Conservation (phyloP, 2,888 invertebrate species). For the Amphipyra tragopoginis region DNA sequence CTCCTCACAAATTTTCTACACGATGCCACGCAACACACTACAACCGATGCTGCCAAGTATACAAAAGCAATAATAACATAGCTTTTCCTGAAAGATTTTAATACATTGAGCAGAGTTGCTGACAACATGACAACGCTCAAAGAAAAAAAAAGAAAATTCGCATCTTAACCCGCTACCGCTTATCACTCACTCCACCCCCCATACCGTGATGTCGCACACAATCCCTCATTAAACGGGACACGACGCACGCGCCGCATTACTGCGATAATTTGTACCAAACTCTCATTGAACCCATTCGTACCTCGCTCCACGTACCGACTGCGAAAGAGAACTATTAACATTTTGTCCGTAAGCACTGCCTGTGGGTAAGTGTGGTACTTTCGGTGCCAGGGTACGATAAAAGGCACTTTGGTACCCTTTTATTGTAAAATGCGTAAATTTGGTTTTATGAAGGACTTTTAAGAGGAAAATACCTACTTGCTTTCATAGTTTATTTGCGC, state of each 20-base stretch:
- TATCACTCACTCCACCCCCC: slow-evolving; percentile 42
- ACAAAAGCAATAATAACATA: too few relatives aligned
- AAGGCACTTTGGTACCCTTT: background rate
- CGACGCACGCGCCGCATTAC: slow-evolving; percentile 71
- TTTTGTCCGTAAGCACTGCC: slow-evolving; percentile 32
- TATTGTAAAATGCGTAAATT: background rate
- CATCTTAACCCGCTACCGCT: slow-evolving; percentile 36
- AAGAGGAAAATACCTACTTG: background rate
- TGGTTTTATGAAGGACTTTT: slow-evolving; percentile 12
- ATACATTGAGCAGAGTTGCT: too few relatives aligned
- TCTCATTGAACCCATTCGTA: slow-evolving; percentile 60
- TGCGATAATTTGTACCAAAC: slow-evolving; percentile 74
- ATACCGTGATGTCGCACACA: slow-evolving; percentile 82
- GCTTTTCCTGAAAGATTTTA: too few relatives aligned
- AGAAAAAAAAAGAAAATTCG: too few relatives aligned
- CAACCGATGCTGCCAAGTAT: too few relatives aligned
- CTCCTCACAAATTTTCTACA: too few relatives aligned
- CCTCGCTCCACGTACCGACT: slow-evolving; percentile 39
- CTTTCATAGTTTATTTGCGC: too few relatives aligned
- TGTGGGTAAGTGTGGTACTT: slow-evolving; percentile 7
- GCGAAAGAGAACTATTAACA: slow-evolving; percentile 43
- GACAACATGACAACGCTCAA: too few relatives aligned
- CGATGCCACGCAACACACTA: too few relatives aligned
- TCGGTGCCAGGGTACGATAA: slow-evolving; percentile 1
- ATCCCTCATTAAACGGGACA: slow-evolving; percentile 84